Evolutionary conservation across 2,113 vertebrate genomes (phyloP).

Genomic region (Erythrolamprus reginae): DNA sequence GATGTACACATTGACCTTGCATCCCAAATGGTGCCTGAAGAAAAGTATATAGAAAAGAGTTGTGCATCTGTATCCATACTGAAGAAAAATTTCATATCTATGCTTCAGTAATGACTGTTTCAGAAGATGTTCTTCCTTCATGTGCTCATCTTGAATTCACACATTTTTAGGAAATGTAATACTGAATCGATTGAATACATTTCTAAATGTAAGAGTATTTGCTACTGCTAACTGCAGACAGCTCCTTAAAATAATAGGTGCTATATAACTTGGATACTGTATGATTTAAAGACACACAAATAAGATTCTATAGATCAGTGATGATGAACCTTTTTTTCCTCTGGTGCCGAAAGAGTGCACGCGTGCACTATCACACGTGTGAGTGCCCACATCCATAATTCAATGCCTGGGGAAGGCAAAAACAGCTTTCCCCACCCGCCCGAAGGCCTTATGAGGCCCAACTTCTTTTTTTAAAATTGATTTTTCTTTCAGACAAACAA

Average conservation of each 20-base stretch:
- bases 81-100: background rate
- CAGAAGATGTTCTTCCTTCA: background rate
- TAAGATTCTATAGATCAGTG: background rate
- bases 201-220: background rate
- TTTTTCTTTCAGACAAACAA: no score
- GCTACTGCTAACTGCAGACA: background rate
- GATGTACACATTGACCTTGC: conserved; percentile 96
- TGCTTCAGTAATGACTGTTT: background rate
- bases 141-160: background rate
- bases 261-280: background rate
- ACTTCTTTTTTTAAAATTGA: no score
- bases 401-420: no score
- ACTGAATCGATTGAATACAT: no score
- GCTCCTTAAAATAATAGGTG: background rate
- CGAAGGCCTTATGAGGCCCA: no score
- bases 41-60: background rate
- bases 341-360: no score
- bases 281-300: background rate
- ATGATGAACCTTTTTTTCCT: no score
- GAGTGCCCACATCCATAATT: no score
- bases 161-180: background rate
- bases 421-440: no score
- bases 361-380: no score
- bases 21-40: conserved; percentile 92
- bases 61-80: background rate